Evolutionary conservation across 1,140 invertebrate species (phyloP), one percentile per base, ranked within the genome.

Genomic region (Rhopalosiphum maidis): DNA sequence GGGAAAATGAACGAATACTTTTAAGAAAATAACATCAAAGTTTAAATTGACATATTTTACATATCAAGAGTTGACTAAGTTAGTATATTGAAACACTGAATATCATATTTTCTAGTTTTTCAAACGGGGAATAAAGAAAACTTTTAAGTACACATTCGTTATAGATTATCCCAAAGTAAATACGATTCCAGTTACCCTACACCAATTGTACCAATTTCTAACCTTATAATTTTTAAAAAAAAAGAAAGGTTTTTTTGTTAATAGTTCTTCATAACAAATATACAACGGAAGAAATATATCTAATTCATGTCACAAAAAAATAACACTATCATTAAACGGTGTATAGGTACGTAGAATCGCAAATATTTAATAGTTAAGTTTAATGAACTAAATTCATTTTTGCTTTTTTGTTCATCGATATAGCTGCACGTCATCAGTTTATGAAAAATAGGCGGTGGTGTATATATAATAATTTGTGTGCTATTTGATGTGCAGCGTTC

Each of bases 31-130:
- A 88, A 88, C n/a, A 25, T 41, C 9, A 25, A 90, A 90, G 35
- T 55, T 54, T 37, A 55, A 90, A 90, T 41, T 55, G 35, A 41
- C 51, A 60, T 90, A n/a, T 77, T 77, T 90, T 90, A 90, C 89
- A n/a, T 90, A 41, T 60, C 30, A 5, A 60, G 55, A 60, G 22
- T 89, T 37, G n/a, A 54, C 21, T 22, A 54, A 35, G 22, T 86
- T 41, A 86, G 41, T 89, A 23, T 55, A 55, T 89, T 15, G 8
- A 55, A 23, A 89, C 87, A 51, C 25, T 55, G 48, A 11, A 89
- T 37, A 37, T 89, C 23, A 54, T 54, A 51, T 54, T 37, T 54
- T 35, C 7, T 8, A 35, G 46, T 7, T n/a, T 46, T 86, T 46
- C 8, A 30, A 46, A 48, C 7, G 21, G 22, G 2, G 25, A 89